Percentiles rank a stretch among this genome's conserved stretches.
phyloP scores from a whole-genome alignment of 1,140 invertebrate genomes.

The Diuraphis noxia region DNA sequence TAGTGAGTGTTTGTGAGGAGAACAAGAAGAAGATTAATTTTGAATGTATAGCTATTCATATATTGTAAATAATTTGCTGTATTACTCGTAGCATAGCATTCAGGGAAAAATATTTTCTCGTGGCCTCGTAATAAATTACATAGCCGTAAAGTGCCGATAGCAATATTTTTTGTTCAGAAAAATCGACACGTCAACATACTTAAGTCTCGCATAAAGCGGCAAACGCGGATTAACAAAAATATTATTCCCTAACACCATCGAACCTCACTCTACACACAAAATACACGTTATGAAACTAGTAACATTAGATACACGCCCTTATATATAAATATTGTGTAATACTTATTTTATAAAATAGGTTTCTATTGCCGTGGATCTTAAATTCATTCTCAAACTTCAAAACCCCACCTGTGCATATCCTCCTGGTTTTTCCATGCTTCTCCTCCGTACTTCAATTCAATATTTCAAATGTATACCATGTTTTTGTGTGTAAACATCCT shows the following conservation, averaged over 20 bases:
- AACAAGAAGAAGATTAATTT: not conserved
- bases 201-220: not conserved
- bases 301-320: not conserved
- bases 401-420: not conserved
- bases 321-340: not conserved
- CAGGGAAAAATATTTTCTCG: not conserved
- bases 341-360: not conserved
- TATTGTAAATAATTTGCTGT: not conserved
- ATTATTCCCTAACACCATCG: not conserved
- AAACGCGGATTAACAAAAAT: not conserved
- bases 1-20: not conserved
- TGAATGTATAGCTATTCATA: not conserved
- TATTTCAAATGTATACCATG: not conserved
- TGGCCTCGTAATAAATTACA: not conserved
- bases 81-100: not conserved
- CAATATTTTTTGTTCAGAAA: not conserved
- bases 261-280: not conserved
- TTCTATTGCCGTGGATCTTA: not conserved
- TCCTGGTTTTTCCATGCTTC: not conserved
- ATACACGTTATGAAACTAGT: not conserved
- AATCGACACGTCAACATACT: not conserved
- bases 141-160: not conserved
- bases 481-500: not conserved
- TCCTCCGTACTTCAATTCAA: not conserved
- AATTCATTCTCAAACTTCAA: conserved; percentile 31